Evolutionary conservation across 2,888 invertebrate species (phyloP).

Genomic region (Hymenopus coronatus): DNA sequence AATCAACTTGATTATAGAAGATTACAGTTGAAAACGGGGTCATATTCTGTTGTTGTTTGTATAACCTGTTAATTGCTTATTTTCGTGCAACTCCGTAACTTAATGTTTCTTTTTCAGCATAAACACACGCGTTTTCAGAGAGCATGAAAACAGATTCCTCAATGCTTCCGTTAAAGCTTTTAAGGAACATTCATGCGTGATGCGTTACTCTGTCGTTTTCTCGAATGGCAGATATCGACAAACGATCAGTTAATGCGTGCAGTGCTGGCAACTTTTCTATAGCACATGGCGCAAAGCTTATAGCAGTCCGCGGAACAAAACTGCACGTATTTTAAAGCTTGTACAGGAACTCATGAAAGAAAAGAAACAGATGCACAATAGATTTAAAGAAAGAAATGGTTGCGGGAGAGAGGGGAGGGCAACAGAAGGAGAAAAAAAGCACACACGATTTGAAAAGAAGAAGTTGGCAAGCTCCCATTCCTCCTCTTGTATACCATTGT

Average conservation of each 20-base stretch:
- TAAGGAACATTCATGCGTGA: background rate
- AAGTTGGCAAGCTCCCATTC: background rate
- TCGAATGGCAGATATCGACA: background rate
- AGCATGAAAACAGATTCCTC: no score
- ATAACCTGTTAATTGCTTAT: no score
- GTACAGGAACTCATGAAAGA: background rate
- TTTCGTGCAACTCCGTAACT: no score
- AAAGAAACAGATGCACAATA: background rate
- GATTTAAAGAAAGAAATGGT: background rate
- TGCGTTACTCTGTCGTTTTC: background rate
- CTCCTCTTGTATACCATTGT: background rate
- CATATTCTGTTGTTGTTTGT: no score
- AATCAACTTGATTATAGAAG: no score
- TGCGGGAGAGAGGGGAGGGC: background rate
- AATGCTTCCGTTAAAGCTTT: no score
- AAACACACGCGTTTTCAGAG: no score
- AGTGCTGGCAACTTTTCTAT: background rate
- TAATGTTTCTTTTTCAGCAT: no score
- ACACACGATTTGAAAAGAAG: background rate
- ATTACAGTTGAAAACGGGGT: no score
- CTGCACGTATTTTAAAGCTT: background rate
- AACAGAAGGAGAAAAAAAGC: background rate
- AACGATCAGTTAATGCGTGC: background rate
- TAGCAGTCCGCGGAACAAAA: background rate
- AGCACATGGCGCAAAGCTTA: background rate